These are phyloP conservation scores for Ceuthmochares aereus DNA, from an alignment of 2,113 vertebrate species.

Conservation along the genomic window DNA sequence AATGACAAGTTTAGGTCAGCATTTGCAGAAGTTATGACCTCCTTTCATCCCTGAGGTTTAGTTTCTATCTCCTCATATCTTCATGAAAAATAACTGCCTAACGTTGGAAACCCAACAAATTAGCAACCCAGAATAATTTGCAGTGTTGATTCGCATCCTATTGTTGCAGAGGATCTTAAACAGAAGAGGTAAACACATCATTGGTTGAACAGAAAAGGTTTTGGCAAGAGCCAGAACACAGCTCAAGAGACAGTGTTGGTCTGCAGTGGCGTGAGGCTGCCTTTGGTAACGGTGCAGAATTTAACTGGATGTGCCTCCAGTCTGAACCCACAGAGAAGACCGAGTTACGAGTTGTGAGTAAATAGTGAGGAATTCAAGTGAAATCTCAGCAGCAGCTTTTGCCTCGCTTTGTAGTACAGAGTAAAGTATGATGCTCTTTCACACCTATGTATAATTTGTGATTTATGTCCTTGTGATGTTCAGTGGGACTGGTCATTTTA, in stretches of 20 bases:
- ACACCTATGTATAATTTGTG: not conserved
- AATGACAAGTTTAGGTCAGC: no score
- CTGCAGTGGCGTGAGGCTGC: no score
- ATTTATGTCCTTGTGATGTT: not conserved
- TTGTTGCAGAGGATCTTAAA: not conserved
- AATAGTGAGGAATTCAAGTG: not conserved
- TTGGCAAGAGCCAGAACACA: no score
- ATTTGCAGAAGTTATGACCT: no score
- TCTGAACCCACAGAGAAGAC: not conserved
- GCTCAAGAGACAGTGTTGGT: no score
- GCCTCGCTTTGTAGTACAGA: not conserved
- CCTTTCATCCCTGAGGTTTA: no score
- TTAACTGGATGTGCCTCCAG: no score
- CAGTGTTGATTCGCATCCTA: not conserved
- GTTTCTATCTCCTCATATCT: no score
- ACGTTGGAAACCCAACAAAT: not conserved
- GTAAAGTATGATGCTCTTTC: not conserved
- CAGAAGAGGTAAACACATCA: no score
- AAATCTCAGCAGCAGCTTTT: not conserved
- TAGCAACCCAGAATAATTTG: not conserved
- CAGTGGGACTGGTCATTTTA: not conserved
- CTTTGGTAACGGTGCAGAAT: no score
- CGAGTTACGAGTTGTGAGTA: not conserved
- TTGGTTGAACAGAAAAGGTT: no score
- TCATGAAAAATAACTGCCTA: not conserved